Conservation (phyloP, 2,797 vertebrate genomes). For the Menidia menidia region DNA sequence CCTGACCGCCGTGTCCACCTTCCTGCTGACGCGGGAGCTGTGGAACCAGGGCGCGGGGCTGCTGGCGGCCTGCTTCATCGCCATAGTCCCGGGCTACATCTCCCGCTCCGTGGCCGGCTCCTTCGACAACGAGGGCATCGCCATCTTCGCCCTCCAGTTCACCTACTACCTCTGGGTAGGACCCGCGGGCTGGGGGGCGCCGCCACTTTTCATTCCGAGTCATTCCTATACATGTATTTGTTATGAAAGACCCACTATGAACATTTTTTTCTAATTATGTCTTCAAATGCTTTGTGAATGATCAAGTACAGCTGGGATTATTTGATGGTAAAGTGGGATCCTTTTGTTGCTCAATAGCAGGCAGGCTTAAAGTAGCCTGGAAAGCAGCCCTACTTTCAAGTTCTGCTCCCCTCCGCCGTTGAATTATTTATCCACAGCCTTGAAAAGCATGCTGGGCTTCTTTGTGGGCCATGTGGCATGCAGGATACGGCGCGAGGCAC, state of each 20-base stretch:
- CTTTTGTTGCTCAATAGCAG: conserved; percentile 13
- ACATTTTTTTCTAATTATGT: neutral
- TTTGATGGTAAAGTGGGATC: too few species aligned
- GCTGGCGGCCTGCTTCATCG: conserved; percentile 97
- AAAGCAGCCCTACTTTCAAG: conserved; percentile 37
- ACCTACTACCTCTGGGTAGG: conserved; percentile 98
- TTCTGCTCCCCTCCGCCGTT: conserved; percentile 46
- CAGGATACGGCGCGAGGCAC: conserved; percentile 33
- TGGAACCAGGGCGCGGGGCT: conserved; percentile 98
- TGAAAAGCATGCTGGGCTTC: conserved; percentile 52
- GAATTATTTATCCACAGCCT: conserved; percentile 67
- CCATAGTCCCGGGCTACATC: conserved; percentile 98
- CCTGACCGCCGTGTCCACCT: conserved; percentile 97
- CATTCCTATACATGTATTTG: neutral
- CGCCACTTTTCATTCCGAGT: neutral
- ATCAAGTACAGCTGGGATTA: neutral
- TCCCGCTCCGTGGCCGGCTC: conserved; percentile 97
- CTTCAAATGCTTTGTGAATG: neutral
- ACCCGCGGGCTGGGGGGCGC: neutral
- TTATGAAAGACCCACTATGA: neutral
- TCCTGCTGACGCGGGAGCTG: conserved; percentile 95
- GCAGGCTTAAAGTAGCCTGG: conserved; percentile 12
- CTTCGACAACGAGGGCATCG: conserved; percentile 98
- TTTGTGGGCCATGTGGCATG: conserved; percentile 32
- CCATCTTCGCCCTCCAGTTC: conserved; percentile 93